Base-by-base conservation (phyloP, 2,113 vertebrate genomes). In the Deroptyus accipitrinus region DNA sequence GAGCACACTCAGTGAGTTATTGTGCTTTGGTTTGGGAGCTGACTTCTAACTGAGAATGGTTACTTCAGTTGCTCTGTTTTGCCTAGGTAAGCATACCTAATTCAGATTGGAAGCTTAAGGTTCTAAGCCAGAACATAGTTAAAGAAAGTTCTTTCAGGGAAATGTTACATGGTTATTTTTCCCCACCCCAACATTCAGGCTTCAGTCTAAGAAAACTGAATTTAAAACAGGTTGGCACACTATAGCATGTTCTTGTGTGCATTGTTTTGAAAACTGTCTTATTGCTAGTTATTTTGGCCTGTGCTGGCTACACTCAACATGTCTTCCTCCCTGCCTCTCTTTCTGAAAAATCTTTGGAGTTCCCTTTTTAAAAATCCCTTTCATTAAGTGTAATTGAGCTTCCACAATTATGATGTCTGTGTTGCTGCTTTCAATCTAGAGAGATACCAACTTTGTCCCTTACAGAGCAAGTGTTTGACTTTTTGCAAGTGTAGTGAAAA, bases 391-490 rank as follows among this genome's bases (percentile, higher is more conserved):
- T 57, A 49, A 37, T 24, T 57, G 27, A 62, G 15, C 27, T 77
- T 69, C 44, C 6, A 12, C 22, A 28, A 8, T 37, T 61, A 17
- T 2, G 17, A 27, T 39, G 14, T 52, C 22, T 55, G 24, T 83
- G 25, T 54, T 90, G 35, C 27, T 93, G 30, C 57, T 83, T 83
- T 93, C 12, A 28, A 1, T 80, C 19, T 74, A 49, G 51, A 46
- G 8, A 27, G 48, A 62, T 68, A 52, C 3, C 4, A 44, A 0
- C 20, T 57, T 86, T 79, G 20, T 57, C 35, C 39, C 13, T 74
- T 61, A 31, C 0, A 3, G 23, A 31, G 2, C 25, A 46, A 75
- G 37, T 74, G 57, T n/a, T 35, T 35, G 42, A 0, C 52, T 74
- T 54, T 88, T 46, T 88, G 10, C 10, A 51, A 59, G 17, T 41